Evolutionary conservation across 2,113 vertebrate species (phyloP).

Genomic region (Raja brachyura): DNA sequence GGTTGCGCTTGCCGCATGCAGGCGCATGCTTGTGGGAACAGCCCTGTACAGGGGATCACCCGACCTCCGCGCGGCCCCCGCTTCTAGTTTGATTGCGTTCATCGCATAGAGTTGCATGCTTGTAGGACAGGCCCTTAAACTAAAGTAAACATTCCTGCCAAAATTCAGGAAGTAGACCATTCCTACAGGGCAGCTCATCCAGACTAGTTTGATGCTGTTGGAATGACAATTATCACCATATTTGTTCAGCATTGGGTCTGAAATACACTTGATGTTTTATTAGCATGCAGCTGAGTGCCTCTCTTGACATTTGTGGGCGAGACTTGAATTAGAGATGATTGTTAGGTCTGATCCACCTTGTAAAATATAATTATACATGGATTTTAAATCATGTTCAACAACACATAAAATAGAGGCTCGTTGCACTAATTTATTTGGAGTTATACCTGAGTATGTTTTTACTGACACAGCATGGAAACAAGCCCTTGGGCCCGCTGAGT

Average conservation of each 20-base stretch:
- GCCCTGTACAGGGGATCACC: too few species aligned
- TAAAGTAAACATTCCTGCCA: not conserved
- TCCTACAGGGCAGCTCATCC: not conserved
- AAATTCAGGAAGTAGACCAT: not conserved
- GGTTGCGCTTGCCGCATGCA: too few species aligned
- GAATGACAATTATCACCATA: not conserved
- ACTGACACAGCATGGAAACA: too few species aligned
- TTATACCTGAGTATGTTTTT: too few species aligned
- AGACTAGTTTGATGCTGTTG: not conserved
- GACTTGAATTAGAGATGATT: not conserved
- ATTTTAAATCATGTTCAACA: conserved; percentile 14
- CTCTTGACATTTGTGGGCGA: not conserved
- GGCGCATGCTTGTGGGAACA: too few species aligned
- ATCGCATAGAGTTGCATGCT: too few species aligned
- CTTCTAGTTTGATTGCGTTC: too few species aligned
- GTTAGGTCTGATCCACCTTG: not conserved
- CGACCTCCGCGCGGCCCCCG: too few species aligned
- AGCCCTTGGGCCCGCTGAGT: too few species aligned
- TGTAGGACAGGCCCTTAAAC: too few species aligned
- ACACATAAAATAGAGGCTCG: not conserved
- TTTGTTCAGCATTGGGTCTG: not conserved
- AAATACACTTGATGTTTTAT: not conserved
- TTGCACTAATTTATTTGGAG: not conserved
- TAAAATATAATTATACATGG: not conserved
- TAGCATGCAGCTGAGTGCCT: not conserved